phyloP scores from a whole-genome alignment of 2,888 invertebrate genomes.

The Gari tellinella region DNA sequence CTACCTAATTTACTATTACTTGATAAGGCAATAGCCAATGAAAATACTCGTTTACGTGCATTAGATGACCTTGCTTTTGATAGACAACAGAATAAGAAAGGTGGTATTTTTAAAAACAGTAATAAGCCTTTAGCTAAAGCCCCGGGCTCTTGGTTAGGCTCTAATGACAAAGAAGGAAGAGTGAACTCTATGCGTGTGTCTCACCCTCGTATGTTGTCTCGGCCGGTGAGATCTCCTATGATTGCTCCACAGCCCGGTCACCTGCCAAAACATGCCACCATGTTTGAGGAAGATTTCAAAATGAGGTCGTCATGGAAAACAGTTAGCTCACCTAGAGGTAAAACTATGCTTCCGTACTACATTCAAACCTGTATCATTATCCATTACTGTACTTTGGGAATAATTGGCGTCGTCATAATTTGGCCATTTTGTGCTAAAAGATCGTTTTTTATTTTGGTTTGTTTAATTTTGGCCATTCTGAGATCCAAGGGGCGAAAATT shows the following conservation, averaged over 20 bases:
- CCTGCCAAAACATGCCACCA: conserved; percentile 41
- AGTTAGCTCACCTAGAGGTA: conserved; percentile 36
- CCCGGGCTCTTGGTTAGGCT: conserved; percentile 1
- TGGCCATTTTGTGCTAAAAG: too few relatives aligned
- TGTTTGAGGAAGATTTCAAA: conserved; percentile 52
- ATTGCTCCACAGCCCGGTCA: conserved; percentile 55
- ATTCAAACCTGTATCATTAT: too few relatives aligned
- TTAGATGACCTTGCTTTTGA: conserved; percentile 78
- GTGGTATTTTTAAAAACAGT: conserved; percentile 58
- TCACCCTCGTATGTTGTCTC: conserved; percentile 72
- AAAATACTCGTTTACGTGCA: conserved; percentile 67
- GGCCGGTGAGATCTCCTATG: conserved; percentile 42
- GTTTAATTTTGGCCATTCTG: too few relatives aligned
- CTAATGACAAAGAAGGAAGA: background rate
- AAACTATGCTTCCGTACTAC: too few relatives aligned
- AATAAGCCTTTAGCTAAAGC: conserved; percentile 22
- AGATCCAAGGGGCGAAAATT: too few relatives aligned
- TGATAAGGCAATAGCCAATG: conserved; percentile 76
- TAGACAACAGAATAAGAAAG: conserved; percentile 72
- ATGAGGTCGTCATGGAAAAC: conserved; percentile 34
- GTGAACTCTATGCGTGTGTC: conserved; percentile 69
- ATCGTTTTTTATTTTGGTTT: too few relatives aligned
- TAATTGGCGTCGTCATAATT: too few relatives aligned
- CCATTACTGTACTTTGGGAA: too few relatives aligned
- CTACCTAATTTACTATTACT: conserved; percentile 77